A percentile compares a stretch with the other conserved stretches of the same genome.
Conservation (phyloP, 2,797 vertebrate genomes). For the Aselliscus stoliczkanus region DNA sequence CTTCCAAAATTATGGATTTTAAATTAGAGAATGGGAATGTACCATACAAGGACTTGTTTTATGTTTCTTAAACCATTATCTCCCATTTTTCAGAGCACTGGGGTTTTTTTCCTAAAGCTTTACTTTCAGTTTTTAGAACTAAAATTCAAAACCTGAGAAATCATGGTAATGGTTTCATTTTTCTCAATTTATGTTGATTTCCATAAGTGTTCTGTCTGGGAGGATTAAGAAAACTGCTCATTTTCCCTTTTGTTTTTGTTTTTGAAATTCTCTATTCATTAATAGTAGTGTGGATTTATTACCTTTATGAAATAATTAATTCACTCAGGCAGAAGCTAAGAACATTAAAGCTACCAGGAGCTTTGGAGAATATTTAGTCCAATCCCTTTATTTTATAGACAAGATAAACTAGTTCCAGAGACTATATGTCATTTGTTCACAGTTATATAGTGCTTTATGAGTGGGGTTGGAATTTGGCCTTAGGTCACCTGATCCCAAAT, state of each 20-base stretch:
- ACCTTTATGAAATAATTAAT: constrained; percentile 43
- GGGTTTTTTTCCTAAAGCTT: background rate
- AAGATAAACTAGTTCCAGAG: background rate
- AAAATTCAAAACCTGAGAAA: constrained; percentile 21
- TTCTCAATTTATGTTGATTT: constrained; percentile 11
- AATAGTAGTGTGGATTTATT: constrained; percentile 8
- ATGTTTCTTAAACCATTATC: background rate
- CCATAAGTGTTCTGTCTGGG: background rate
- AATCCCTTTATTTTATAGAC: background rate
- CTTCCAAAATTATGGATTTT: background rate
- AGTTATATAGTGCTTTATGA: background rate
- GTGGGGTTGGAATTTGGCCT: background rate
- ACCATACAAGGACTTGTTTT: background rate
- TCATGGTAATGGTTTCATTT: constrained; percentile 2
- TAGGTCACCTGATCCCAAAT: background rate
- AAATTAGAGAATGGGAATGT: background rate
- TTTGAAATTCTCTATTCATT: constrained; percentile 14
- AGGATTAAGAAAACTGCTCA: background rate
- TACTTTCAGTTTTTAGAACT: constrained; percentile 19
- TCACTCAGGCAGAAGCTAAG: background rate
- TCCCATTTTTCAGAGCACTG: background rate
- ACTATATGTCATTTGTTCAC: background rate
- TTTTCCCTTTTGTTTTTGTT: background rate
- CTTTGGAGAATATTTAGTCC: background rate
- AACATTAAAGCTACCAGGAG: background rate